Evolutionary conservation across 2,113 vertebrate genomes (phyloP).

Genomic region (Odobenus rosmarus): DNA sequence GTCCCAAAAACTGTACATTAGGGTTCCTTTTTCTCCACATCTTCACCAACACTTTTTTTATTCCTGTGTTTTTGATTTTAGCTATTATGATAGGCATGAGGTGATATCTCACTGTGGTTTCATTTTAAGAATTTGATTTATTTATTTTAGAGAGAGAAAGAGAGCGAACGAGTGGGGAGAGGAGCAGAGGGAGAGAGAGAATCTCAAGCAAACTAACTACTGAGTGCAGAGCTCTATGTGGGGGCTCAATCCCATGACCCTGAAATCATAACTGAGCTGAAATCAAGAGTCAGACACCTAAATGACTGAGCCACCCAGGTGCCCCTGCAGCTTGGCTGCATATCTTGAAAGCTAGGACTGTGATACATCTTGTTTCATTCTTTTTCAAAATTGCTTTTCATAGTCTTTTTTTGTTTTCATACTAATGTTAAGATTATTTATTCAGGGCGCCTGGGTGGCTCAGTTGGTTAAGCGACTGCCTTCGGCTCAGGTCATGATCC

Average conservation of each 20-base stretch:
- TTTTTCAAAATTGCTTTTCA: background rate
- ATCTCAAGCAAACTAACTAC: background rate
- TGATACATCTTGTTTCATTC: background rate
- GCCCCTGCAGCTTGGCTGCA: background rate
- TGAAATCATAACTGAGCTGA: background rate
- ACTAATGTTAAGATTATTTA: background rate
- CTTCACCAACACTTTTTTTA: background rate
- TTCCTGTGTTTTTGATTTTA: background rate
- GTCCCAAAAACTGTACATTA: background rate
- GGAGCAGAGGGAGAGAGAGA: no score
- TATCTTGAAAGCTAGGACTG: background rate
- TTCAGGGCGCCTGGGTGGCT: no score
- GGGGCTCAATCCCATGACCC: background rate
- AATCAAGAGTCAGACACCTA: background rate
- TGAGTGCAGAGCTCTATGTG: background rate
- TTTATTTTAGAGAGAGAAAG: background rate
- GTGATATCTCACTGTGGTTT: background rate
- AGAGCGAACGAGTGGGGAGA: background rate
- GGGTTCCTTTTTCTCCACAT: background rate
- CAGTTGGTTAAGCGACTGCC: no score
- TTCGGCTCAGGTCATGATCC: no score
- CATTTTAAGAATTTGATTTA: no score
- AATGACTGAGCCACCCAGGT: background rate
- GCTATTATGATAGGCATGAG: background rate
- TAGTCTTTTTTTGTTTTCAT: background rate